A percentile compares a stretch with the other conserved stretches of the same genome.
Evolutionary conservation across 2,888 invertebrate genomes (phyloP).

Genomic region (Entomobrya multifasciata): DNA sequence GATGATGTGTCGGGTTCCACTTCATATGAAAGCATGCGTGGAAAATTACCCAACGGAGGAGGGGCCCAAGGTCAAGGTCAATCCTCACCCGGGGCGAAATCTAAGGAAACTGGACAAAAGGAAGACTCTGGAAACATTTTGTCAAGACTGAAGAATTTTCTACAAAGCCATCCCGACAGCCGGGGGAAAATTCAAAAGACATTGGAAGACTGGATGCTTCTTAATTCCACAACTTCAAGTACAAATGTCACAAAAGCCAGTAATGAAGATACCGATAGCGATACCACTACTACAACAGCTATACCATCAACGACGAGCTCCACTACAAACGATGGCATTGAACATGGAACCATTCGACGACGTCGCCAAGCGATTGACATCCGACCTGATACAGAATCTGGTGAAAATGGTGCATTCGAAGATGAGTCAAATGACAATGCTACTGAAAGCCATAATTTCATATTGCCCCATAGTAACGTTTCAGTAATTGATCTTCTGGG

Average conservation of each 20-base stretch:
- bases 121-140: too few species aligned
- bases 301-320: neutral
- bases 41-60: neutral
- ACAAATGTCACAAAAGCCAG: neutral
- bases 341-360: constrained; percentile 70
- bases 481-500: neutral
- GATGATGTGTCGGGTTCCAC: constrained; percentile 83
- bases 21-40: constrained; percentile 62
- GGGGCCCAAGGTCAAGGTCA: neutral
- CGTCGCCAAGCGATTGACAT: constrained; percentile 60
- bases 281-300: neutral
- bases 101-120: too few species aligned
- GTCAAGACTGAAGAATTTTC: constrained; percentile 74
- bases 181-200: constrained; percentile 74
- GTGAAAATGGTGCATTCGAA: constrained; percentile 79
- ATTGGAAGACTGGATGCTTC: constrained; percentile 76
- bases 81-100: neutral
- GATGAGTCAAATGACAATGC: constrained; percentile 48
- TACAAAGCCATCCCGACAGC: constrained; percentile 74
- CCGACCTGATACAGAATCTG: constrained; percentile 74
- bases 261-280: neutral
- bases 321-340: neutral
- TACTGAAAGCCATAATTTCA: neutral
- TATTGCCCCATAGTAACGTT: constrained; percentile 11
- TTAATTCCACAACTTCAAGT: constrained; percentile 29